Evolutionary conservation across 2,888 invertebrate genomes (phyloP), one percentile per base, ranked within the genome.

Genomic region (Drosophila emarginata): DNA sequence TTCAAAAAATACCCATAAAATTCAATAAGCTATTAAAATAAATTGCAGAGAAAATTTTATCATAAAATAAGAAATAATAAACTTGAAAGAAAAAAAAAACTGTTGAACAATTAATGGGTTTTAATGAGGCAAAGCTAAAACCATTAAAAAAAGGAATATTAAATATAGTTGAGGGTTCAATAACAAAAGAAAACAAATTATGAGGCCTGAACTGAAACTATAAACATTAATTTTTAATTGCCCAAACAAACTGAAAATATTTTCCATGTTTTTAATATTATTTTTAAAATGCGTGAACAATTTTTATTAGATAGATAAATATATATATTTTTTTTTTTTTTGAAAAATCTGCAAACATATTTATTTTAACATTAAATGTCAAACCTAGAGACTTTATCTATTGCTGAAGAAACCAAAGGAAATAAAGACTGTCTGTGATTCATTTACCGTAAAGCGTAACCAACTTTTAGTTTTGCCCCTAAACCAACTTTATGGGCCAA

Each of bases 401-500:
- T 23, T 28, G 11, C 21, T n/a, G n/a, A n/a, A n/a, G n/a, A n/a
- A n/a, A n/a, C n/a, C n/a, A n/a, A n/a, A n/a, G n/a, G n/a, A n/a
- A n/a, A n/a, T n/a, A n/a, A n/a, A n/a, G 54, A 37, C 32, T 32
- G 32, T 64, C n/a, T n/a, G 70, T 69, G 58, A 50, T 70, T 51
- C 57, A 52, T 32, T 37, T 21, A 57, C 45, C 28, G 54, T 63
- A 56, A 21, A 56, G 63, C 65, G 66, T 53, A 64, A 59, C 58
- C 37, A 60, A 77, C 71, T 67, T 65, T 78, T 56, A 28, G 40
- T 64, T 56, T 45, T 64, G 51, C 60, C 60, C 56, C 54, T 26
- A 64, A 64, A 61, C 73, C 52, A 61, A 72, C 72, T 79, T 84
- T 78, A 79, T 79, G 82, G 78, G 37, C 45, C 70, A 72, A 67